Percentiles rank a stretch among this genome's conserved stretches.
phyloP scores from a whole-genome alignment of 2,888 invertebrate species.

The Cotesia congregata region DNA sequence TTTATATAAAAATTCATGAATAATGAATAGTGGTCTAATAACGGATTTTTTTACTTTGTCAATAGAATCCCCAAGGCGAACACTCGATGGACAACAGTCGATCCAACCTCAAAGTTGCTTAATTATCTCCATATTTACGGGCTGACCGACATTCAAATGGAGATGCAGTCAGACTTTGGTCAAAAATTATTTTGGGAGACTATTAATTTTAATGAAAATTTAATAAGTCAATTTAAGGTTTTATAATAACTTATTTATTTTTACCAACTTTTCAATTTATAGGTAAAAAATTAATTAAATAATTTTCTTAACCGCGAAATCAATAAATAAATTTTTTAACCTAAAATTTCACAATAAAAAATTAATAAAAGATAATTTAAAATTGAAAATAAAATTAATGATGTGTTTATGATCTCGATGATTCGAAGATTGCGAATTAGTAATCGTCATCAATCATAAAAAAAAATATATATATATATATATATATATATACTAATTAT shows the following conservation, averaged over 20 bases:
- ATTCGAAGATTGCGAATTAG: not conserved
- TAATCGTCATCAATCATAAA: not conserved
- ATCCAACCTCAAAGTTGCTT: slow-evolving; percentile 70
- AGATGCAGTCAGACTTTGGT: slow-evolving; percentile 72
- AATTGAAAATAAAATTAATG: not conserved
- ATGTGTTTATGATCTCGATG: slow-evolving; percentile 1
- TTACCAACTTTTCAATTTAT: too few relatives aligned
- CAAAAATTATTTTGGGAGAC: slow-evolving; percentile 76
- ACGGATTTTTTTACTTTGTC: slow-evolving; percentile 44
- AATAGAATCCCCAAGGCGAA: slow-evolving; percentile 69
- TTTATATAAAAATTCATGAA: too few relatives aligned
- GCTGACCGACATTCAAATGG: slow-evolving; percentile 71
- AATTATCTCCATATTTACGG: slow-evolving; percentile 73
- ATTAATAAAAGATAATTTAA: not conserved
- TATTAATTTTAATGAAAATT: slow-evolving; percentile 74
- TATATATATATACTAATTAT: not conserved
- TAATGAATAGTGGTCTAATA: slow-evolving; percentile 7
- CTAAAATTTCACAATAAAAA: not conserved
- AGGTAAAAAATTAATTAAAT: too few relatives aligned
- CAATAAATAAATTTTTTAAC: too few relatives aligned
- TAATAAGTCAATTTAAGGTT: too few relatives aligned
- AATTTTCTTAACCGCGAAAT: too few relatives aligned
- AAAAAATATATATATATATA: not conserved
- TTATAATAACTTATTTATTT: too few relatives aligned
- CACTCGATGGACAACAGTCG: slow-evolving; percentile 72